Conservation (phyloP, 2,797 vertebrate species). For the Eulemur albifrons region DNA sequence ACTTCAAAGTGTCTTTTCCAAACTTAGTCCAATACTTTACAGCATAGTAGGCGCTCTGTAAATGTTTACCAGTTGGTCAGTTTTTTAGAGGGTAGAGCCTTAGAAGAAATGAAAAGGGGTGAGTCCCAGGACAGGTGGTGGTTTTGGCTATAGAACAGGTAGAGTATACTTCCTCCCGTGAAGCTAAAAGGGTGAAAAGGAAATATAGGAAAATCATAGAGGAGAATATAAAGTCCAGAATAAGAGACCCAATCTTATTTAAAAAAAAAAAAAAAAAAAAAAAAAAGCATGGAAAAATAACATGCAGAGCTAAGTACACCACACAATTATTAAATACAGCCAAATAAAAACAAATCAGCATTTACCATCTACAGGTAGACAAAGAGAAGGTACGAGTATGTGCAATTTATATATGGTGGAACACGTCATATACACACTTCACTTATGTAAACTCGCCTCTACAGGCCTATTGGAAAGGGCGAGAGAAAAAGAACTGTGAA, state of each 20-base stretch:
- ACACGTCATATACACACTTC: not conserved
- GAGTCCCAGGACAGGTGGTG: not conserved
- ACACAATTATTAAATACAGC: not conserved
- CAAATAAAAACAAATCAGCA: not conserved
- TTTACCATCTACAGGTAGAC: not conserved
- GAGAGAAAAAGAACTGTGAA: not conserved
- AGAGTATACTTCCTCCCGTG: not conserved
- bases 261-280: constrained; percentile 20
- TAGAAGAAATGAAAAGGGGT: constrained; percentile 10
- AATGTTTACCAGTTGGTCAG: not conserved
- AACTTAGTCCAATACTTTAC: not conserved
- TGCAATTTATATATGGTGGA: not conserved
- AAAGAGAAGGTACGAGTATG: not conserved
- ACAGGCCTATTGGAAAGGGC: not conserved
- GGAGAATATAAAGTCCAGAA: not conserved
- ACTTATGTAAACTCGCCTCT: not conserved
- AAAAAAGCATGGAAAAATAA: constrained; percentile 21
- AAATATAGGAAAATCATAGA: not conserved
- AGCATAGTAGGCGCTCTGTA: not conserved
- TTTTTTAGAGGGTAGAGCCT: not conserved
- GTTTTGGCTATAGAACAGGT: not conserved
- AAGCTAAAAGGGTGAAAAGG: not conserved
- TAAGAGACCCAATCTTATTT: not conserved
- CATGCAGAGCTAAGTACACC: not conserved
- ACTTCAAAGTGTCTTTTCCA: not conserved